A percentile compares a stretch with the other conserved stretches of the same genome.
These are phyloP conservation scores for Sakesphorus luctuosus DNA, from an alignment of 2,113 vertebrate species.

Conservation along the genomic window DNA sequence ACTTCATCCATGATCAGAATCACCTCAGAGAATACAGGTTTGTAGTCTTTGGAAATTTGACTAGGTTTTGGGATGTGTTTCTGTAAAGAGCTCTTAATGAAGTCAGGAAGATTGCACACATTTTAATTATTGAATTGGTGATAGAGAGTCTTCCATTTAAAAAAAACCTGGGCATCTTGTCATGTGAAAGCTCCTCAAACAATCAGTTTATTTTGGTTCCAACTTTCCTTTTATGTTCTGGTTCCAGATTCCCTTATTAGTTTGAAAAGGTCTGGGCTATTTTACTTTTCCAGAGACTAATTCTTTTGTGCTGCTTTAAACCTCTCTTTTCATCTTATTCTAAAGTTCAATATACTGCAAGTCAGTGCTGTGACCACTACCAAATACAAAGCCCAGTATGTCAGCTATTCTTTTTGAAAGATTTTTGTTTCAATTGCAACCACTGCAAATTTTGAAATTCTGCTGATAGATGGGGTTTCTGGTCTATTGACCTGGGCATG, in stretches of 20 bases:
- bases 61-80: neutral
- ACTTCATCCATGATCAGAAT: neutral
- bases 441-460: neutral
- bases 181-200: conserved; percentile 1
- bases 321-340: neutral
- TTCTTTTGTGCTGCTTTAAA: neutral
- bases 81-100: neutral
- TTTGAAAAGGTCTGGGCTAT: neutral
- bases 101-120: neutral
- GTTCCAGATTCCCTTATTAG: neutral
- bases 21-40: neutral
- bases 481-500: neutral
- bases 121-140: neutral
- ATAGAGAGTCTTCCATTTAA: neutral
- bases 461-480: neutral
- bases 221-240: neutral
- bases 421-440: neutral
- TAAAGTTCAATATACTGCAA: neutral
- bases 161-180: neutral
- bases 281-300: neutral
- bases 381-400: neutral
- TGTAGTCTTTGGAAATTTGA: neutral
- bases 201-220: neutral
- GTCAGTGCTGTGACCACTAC: neutral
- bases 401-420: neutral